A percentile compares a stretch with the other conserved stretches of the same genome.
These are phyloP conservation scores for Brachionus calyciflorus DNA, from an alignment of 1,140 invertebrate genomes.

Conservation along the genomic window DNA sequence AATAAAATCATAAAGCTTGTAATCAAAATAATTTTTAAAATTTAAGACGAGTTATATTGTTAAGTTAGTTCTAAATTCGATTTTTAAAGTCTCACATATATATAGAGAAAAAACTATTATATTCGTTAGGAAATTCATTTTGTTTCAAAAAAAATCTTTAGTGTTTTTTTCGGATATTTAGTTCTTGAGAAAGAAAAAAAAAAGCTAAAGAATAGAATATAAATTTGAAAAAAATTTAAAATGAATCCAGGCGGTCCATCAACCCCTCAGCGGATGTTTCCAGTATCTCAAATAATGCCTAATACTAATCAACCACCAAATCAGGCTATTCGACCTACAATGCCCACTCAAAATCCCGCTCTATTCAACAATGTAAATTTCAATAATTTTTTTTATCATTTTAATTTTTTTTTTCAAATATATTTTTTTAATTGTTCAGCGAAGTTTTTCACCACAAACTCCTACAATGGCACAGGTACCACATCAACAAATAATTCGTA, in stretches of 20 bases:
- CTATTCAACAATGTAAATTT: conserved; percentile 13
- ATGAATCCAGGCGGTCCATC: conserved; percentile 42
- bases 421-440: not conserved
- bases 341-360: conserved; percentile 2
- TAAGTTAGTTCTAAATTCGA: too few species aligned
- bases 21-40: too few species aligned
- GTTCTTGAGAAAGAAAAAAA: too few species aligned
- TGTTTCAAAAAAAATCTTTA: too few species aligned
- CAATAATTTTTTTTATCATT: not conserved
- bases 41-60: too few species aligned
- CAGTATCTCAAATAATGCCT: not conserved
- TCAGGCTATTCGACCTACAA: not conserved
- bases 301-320: conserved; percentile 2
- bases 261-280: conserved; percentile 35
- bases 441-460: conserved; percentile 42
- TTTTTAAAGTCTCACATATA: too few species aligned
- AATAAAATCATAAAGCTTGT: too few species aligned
- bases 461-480: not conserved
- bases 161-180: too few species aligned
- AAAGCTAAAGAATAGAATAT: too few species aligned
- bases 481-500: not conserved
- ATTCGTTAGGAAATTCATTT: too few species aligned
- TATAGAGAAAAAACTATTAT: too few species aligned
- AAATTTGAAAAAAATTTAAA: not conserved
- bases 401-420: not conserved